These are phyloP conservation scores for Gymnopithys bicolor DNA, from an alignment of 2,797 vertebrate genomes.

Conservation along the genomic window DNA sequence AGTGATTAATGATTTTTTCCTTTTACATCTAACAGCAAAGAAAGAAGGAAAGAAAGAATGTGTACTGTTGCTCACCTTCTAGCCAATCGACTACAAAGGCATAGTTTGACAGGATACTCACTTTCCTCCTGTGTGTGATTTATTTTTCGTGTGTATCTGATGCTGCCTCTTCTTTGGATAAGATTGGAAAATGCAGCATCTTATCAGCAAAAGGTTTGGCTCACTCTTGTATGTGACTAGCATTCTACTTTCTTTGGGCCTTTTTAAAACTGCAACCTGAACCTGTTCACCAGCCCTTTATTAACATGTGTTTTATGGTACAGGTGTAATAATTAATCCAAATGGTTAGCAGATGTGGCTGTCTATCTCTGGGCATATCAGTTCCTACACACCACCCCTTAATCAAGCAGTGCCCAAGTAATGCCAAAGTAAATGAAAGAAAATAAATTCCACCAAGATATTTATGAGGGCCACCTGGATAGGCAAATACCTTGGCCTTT, in stretches of 20 bases:
- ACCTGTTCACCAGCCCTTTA: conserved; percentile 70
- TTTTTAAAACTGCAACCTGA: conserved; percentile 58
- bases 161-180: background rate
- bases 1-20: conserved; percentile 78
- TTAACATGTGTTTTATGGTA: conserved; percentile 77
- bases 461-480: conserved; percentile 79
- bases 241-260: background rate
- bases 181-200: background rate
- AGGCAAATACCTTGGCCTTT: conserved; percentile 68
- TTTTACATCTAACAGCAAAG: conserved; percentile 70
- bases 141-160: conserved; percentile 16
- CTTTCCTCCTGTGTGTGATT: conserved; percentile 24
- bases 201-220: conserved; percentile 2
- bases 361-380: conserved; percentile 74
- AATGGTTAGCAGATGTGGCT: conserved; percentile 80
- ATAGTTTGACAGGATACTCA: background rate
- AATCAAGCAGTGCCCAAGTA: conserved; percentile 75
- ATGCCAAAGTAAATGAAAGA: conserved; percentile 81
- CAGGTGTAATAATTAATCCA: conserved; percentile 81
- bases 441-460: conserved; percentile 78
- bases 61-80: conserved; percentile 32
- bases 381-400: conserved; percentile 65
- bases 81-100: conserved; percentile 43
- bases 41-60: conserved; percentile 2
- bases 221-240: background rate